Evolutionary conservation across 2,113 vertebrate species (phyloP).

Genomic region (Cyanoliseus patagonus): DNA sequence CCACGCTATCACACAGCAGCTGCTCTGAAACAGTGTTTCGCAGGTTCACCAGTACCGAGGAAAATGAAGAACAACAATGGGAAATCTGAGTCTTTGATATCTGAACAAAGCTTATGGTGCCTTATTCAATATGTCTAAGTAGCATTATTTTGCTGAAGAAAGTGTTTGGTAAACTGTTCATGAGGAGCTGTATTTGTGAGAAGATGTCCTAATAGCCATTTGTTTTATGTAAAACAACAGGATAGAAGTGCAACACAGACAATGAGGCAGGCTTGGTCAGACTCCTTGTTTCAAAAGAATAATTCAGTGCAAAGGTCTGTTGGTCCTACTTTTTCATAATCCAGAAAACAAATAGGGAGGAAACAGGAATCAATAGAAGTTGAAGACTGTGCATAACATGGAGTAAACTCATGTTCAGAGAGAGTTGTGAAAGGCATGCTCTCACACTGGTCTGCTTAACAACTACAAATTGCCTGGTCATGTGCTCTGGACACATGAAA

Average conservation of each 20-base stretch:
- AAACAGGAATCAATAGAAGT: background rate
- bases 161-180: background rate
- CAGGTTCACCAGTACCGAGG: fast-evolving
- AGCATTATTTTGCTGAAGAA: background rate
- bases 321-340: background rate
- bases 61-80: background rate
- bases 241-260: background rate
- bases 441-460: background rate
- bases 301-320: background rate
- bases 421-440: background rate
- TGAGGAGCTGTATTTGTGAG: background rate
- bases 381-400: background rate
- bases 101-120: background rate
- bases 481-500: background rate
- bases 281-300: background rate
- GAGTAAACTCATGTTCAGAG: background rate
- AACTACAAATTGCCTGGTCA: background rate
- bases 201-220: background rate
- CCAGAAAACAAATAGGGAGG: background rate
- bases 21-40: background rate
- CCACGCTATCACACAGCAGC: background rate
- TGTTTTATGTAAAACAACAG: background rate
- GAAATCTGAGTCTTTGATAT: background rate
- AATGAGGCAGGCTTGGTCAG: background rate
- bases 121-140: background rate